A percentile compares a stretch with the other conserved stretches of the same genome.
phyloP scores from a whole-genome alignment of 2,113 vertebrate genomes.

The Oncorhynchus nerka region DNA sequence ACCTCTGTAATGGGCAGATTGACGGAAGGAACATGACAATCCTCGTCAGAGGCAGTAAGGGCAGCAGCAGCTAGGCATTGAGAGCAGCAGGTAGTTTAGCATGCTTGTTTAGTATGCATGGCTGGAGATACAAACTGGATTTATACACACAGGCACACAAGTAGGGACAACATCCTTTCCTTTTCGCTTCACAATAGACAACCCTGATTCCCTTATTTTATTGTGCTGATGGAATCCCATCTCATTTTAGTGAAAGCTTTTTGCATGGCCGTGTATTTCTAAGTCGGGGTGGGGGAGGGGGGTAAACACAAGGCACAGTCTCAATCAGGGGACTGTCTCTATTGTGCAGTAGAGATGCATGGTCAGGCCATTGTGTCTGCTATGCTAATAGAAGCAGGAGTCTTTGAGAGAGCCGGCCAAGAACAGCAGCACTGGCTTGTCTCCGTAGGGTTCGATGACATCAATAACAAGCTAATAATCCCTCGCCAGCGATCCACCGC shows the following conservation, averaged over 20 bases:
- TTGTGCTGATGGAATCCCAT: no score
- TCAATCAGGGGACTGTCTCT: not conserved
- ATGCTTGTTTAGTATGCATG: not conserved
- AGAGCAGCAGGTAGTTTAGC: not conserved
- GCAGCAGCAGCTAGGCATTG: not conserved
- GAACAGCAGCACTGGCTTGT: constrained; percentile 18
- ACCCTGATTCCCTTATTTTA: no score
- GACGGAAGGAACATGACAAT: not conserved
- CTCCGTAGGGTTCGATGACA: constrained; percentile 64
- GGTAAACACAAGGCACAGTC: not conserved
- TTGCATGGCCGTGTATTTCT: no score
- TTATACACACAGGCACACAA: constrained; percentile 16
- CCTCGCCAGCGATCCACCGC: constrained; percentile 55
- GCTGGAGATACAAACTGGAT: not conserved
- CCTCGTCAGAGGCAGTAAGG: not conserved
- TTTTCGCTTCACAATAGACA: no score
- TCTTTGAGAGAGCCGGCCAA: constrained; percentile 47
- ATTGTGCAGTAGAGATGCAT: not conserved
- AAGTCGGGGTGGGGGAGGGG: no score
- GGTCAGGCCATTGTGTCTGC: constrained; percentile 44
- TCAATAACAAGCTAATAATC: constrained; percentile 75
- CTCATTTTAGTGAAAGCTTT: no score
- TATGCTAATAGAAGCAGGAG: constrained; percentile 60
- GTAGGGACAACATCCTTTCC: not conserved
- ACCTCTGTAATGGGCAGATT: not conserved